Percentiles rank a stretch among this genome's conserved stretches.
phyloP scores from a whole-genome alignment of 2,888 invertebrate genomes.

The Nomada ferruginata region DNA sequence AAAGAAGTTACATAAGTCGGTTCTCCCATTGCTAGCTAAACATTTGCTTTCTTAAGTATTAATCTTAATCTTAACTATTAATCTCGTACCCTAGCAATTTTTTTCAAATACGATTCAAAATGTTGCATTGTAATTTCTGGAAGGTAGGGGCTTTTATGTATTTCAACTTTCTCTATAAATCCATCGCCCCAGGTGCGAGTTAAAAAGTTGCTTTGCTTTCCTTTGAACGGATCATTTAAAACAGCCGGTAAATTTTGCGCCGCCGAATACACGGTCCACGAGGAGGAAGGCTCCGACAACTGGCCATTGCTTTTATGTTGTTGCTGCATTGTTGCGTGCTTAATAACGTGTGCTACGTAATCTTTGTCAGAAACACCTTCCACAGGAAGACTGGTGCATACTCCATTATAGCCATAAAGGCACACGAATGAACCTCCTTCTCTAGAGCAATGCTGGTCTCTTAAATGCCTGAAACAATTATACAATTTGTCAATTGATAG shows the following conservation, averaged over 20 bases:
- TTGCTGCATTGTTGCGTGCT: constrained; percentile 85
- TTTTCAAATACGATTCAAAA: constrained; percentile 94
- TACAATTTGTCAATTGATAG: neutral
- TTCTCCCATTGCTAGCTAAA: neutral
- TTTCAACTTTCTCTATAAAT: constrained; percentile 93
- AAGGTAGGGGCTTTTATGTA: constrained; percentile 91
- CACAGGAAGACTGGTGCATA: constrained; percentile 94
- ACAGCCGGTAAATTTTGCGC: constrained; percentile 98
- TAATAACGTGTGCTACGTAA: constrained; percentile 93
- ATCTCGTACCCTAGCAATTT: constrained; percentile 85
- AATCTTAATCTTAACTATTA: neutral
- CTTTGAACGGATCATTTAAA: constrained; percentile 96
- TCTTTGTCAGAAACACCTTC: constrained; percentile 95
- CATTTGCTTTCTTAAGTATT: neutral
- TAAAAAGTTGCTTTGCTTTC: constrained; percentile 96
- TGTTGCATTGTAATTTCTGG: constrained; percentile 93
- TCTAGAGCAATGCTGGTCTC: constrained; percentile 91
- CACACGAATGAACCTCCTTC: constrained; percentile 95
- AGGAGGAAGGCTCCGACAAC: constrained; percentile 73
- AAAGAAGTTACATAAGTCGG: constrained; percentile 20
- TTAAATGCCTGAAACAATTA: constrained; percentile 88
- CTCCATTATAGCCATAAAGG: constrained; percentile 94
- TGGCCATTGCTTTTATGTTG: constrained; percentile 85
- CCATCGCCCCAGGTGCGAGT: constrained; percentile 99
- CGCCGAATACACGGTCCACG: constrained; percentile 96